Base-by-base conservation (phyloP, 2,888 invertebrate species). In the Anthoptus insignis region DNA sequence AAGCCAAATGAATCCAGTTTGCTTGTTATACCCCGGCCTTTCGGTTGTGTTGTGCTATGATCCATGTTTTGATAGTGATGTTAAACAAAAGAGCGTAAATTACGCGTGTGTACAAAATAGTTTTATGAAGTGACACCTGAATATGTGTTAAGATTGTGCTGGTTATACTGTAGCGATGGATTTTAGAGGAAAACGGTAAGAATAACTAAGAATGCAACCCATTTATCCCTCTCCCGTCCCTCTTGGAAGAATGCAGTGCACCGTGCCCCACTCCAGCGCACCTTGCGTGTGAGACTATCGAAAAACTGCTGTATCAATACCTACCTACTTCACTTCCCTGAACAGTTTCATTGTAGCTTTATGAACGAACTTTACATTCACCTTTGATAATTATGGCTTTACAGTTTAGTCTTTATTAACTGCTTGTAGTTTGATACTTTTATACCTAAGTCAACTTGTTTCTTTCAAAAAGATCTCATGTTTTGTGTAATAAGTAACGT, bases 181-280 rank as follows among this genome's bases (percentile, higher is more conserved):
- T 68, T 82, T 78, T 69, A 74, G 73, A 74, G 74, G 75, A 69
- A 78, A 80, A 81, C 82, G 92, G 91, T 92, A 88, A 91, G 89
- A 84, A 84, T 86, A 84, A 83, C 82, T 81, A 86, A 89, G 89
- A 91, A 91, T 89, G 90, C 87, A 89, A 84, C 78, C 78, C 82
- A 81, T 58, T 32, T 64, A 57, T 84, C 87, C 86, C 88, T 89
- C 89, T 86, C 86, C 87, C 89, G 84, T 87, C 88, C 89, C 90
- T 90, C 88, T 88, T 81, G 80, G 77, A 88, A 87, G 92, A 91
- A 92, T 92, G 91, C 85, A 87, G 73, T 85, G 84, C 86, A 88
- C 88, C 85, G 75, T 74, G 73, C 67, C 74, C 80, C 82, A 84
- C 87, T 81, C 88, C 73, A 80, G 86, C 91, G 91, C 91, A 93